These are phyloP conservation scores for Hestina assimilis DNA, from an alignment of 1,140 invertebrate species.

Conservation along the genomic window DNA sequence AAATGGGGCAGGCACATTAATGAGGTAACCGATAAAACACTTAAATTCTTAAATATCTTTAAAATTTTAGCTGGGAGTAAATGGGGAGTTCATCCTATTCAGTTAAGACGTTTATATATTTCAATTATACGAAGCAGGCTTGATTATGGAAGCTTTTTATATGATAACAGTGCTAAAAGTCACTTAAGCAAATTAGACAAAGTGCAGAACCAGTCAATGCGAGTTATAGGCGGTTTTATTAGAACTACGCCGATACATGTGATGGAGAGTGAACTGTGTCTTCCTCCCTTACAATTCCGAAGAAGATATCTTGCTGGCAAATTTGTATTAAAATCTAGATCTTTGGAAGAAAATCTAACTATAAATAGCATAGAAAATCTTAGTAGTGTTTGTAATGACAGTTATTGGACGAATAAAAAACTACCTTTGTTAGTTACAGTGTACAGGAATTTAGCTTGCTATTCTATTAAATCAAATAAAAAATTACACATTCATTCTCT, in stretches of 20 bases:
- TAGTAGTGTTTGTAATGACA: neutral
- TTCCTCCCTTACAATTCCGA: neutral
- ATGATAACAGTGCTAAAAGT: neutral
- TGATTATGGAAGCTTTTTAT: conserved; percentile 6
- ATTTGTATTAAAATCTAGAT: neutral
- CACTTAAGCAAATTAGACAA: neutral
- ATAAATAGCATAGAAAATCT: neutral
- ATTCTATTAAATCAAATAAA: neutral
- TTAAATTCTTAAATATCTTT: conserved; percentile 8
- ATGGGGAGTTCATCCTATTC: conserved; percentile 6
- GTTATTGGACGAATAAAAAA: neutral
- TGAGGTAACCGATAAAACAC: neutral
- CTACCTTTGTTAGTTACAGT: neutral
- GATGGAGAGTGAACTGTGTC: neutral
- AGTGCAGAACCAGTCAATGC: neutral
- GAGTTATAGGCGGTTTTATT: neutral
- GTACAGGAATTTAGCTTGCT: neutral
- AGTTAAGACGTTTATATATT: conserved; percentile 1
- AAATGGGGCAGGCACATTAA: conserved; percentile 25
- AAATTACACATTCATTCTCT: neutral
- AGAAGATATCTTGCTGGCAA: neutral
- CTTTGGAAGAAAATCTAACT: neutral
- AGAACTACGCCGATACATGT: neutral
- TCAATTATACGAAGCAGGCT: conserved; percentile 3
- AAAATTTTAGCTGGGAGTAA: conserved; percentile 3